These are phyloP conservation scores for Delphinapterus leucas DNA, from an alignment of 2,113 vertebrate genomes.

Conservation along the genomic window DNA sequence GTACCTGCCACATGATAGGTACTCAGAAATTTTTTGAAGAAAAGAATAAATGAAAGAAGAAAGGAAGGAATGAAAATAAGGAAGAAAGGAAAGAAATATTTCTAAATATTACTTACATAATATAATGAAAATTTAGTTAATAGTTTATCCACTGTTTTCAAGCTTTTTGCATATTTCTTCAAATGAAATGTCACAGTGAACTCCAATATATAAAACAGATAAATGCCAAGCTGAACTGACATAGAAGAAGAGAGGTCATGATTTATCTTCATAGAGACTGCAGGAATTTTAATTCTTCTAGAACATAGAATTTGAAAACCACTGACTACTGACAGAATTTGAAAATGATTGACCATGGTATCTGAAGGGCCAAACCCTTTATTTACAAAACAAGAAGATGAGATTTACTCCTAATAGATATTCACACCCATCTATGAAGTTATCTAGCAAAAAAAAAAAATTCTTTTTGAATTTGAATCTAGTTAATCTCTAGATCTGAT, in stretches of 20 bases:
- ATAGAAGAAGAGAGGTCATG: background rate
- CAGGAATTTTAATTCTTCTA: background rate
- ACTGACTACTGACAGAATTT: background rate
- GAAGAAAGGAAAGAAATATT: background rate
- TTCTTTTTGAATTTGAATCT: background rate
- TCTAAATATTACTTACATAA: background rate
- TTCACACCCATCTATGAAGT: background rate
- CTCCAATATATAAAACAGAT: background rate
- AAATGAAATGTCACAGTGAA: background rate
- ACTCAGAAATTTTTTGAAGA: background rate
- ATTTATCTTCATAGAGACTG: background rate
- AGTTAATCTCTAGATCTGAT: background rate
- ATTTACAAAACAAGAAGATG: background rate
- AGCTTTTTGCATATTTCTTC: background rate
- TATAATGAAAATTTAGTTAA: background rate
- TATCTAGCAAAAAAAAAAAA: background rate
- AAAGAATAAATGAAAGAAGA: background rate
- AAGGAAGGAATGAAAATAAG: background rate
- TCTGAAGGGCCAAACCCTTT: background rate
- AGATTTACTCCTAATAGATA: background rate
- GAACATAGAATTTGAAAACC: background rate
- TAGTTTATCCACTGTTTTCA: background rate
- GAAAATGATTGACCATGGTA: background rate
- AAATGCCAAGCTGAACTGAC: background rate
- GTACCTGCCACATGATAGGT: background rate